A percentile compares a stretch with the other conserved stretches of the same genome.
Evolutionary conservation across 2,888 invertebrate species (phyloP).

Genomic region (Lampropteryx suffumata): DNA sequence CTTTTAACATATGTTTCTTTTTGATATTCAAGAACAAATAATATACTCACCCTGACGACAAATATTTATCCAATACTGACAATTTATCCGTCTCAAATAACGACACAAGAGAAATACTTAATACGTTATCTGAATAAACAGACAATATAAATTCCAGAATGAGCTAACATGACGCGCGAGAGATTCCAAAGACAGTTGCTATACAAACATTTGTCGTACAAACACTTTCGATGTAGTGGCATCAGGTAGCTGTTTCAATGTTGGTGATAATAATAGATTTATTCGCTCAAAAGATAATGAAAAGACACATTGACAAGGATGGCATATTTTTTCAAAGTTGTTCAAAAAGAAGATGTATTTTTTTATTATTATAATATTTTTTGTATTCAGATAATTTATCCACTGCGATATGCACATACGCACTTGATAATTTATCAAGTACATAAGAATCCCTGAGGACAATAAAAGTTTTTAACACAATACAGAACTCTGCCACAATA

Average conservation of each 20-base stretch:
- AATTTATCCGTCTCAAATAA: constrained; percentile 11
- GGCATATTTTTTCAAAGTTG: too few relatives aligned
- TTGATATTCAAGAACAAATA: too few relatives aligned
- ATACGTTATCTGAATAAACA: constrained; percentile 18
- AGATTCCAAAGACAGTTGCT: constrained; percentile 16
- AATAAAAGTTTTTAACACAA: constrained; percentile 10
- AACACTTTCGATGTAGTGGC: neutral
- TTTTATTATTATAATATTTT: too few relatives aligned
- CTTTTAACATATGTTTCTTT: too few relatives aligned
- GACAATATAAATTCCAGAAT: constrained; percentile 34
- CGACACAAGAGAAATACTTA: constrained; percentile 29
- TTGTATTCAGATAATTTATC: constrained; percentile 7
- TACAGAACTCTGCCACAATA: constrained; percentile 1
- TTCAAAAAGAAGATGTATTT: too few relatives aligned
- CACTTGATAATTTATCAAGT: too few relatives aligned
- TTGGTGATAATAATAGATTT: too few relatives aligned
- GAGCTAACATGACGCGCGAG: constrained; percentile 8
- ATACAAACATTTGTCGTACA: constrained; percentile 10
- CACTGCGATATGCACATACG: too few relatives aligned
- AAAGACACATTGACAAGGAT: too few relatives aligned
- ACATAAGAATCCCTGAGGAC: neutral
- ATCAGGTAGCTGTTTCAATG: constrained; percentile 5
- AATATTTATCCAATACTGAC: constrained; percentile 7
- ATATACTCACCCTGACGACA: too few relatives aligned
- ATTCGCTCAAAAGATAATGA: too few relatives aligned